These are phyloP conservation scores for Anarhynchus alexandrinus DNA, from an alignment of 2,113 vertebrate genomes.

Conservation along the genomic window DNA sequence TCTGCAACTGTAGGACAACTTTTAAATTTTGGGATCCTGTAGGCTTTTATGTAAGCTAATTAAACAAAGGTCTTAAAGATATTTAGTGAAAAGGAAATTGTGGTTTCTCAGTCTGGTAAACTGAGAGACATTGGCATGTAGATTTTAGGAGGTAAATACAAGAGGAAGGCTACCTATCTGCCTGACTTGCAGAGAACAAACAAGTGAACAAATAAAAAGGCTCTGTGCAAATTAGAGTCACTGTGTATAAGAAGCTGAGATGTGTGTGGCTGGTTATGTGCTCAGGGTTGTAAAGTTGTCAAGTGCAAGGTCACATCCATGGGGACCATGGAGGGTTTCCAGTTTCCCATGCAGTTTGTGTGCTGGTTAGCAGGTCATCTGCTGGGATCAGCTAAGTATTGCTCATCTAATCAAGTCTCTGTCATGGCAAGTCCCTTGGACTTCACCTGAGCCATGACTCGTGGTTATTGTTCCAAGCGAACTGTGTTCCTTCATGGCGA, in stretches of 20 bases:
- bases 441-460: neutral
- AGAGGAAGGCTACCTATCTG: neutral
- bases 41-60: neutral
- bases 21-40: neutral
- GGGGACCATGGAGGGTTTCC: no score
- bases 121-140: neutral
- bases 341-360: no score
- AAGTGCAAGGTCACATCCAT: neutral
- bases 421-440: neutral
- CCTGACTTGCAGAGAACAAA: neutral
- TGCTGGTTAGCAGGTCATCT: neutral
- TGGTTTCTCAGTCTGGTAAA: neutral
- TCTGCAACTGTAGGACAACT: neutral
- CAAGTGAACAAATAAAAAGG: no score
- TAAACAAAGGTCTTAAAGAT: neutral
- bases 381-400: neutral
- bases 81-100: neutral
- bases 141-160: neutral
- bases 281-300: neutral
- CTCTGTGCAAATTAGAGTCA: neutral
- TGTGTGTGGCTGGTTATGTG: neutral
- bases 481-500: neutral
- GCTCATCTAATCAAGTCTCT: neutral
- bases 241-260: neutral
- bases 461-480: fast-evolving